A percentile compares a stretch with the other conserved stretches of the same genome.
Conservation (phyloP, 2,888 invertebrate genomes). For the Sinopyrophorus schimmeli region DNA sequence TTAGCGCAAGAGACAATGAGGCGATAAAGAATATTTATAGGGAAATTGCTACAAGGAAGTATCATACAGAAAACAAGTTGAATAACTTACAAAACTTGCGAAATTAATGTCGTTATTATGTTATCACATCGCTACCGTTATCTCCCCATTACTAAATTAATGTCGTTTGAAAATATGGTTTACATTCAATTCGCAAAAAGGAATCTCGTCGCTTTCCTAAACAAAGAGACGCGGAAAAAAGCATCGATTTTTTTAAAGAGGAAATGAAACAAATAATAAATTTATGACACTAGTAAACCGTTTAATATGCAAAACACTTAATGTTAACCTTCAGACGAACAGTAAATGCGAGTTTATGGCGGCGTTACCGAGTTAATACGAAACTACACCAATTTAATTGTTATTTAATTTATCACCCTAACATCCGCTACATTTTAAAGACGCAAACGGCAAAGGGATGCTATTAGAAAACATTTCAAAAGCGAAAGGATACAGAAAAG, state of each 20-base stretch:
- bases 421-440: slow-evolving; percentile 6
- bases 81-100: slow-evolving; percentile 2
- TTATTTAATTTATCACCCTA: slow-evolving; percentile 22
- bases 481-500: slow-evolving; percentile 6
- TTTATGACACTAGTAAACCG: slow-evolving; percentile 16
- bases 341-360: slow-evolving; percentile 19
- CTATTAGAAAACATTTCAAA: slow-evolving; percentile 4
- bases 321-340: slow-evolving; percentile 23
- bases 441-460: slow-evolving; percentile 2
- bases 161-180: background rate
- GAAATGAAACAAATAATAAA: slow-evolving; percentile 18
- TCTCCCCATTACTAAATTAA: slow-evolving; percentile 2
- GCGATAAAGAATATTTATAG: slow-evolving; percentile 27
- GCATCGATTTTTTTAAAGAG: background rate
- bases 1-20: slow-evolving; percentile 19
- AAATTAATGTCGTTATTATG: background rate
- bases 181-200: background rate
- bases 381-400: slow-evolving; percentile 26
- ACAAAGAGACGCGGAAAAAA: background rate
- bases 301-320: slow-evolving; percentile 22
- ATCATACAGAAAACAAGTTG: slow-evolving; percentile 1
- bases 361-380: slow-evolving; percentile 19
- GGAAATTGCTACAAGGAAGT: slow-evolving; percentile 10
- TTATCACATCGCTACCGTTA: background rate
- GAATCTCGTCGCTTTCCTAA: background rate